A percentile compares a stretch with the other conserved stretches of the same genome.
phyloP scores from a whole-genome alignment of 64 coral and sea anemone genomes.

The Dendronephthya gigantea region DNA sequence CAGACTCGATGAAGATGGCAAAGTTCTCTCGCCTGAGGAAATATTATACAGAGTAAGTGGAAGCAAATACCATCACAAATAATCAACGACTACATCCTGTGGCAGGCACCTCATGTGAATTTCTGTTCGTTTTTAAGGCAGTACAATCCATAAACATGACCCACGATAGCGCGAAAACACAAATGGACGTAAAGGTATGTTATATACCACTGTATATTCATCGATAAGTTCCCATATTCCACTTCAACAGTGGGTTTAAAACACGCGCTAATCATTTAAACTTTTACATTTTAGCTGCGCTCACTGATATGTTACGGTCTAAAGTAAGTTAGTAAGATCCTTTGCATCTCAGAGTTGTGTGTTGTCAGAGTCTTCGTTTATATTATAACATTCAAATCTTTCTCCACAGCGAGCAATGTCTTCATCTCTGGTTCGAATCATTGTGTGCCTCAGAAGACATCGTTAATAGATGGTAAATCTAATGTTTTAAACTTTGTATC shows the following conservation, averaged over 20 bases:
- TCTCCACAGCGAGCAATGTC: slow-evolving; percentile 72
- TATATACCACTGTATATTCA: too few species aligned
- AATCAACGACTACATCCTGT: neutral
- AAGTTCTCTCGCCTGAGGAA: slow-evolving; percentile 94
- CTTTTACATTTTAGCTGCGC: slow-evolving; percentile 45
- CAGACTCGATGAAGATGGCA: slow-evolving; percentile 98
- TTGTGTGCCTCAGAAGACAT: slow-evolving; percentile 89
- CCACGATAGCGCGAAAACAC: slow-evolving; percentile 62
- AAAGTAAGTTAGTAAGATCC: neutral
- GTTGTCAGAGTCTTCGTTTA: neutral
- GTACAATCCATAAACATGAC: slow-evolving; percentile 99
- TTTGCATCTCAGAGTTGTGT: neutral
- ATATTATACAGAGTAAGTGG: slow-evolving; percentile 87
- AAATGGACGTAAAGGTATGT: slow-evolving; percentile 99
- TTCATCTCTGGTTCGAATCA: slow-evolving; percentile 90
- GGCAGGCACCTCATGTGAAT: neutral
- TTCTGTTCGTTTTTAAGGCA: slow-evolving; percentile 37
- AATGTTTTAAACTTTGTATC: neutral
- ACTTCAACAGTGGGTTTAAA: too few species aligned
- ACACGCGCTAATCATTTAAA: too few species aligned
- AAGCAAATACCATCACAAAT: too few species aligned
- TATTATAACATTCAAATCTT: neutral
- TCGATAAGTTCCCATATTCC: too few species aligned
- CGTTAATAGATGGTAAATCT: slow-evolving; percentile 77
- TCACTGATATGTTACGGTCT: slow-evolving; percentile 12